Base-by-base conservation (phyloP, 2,113 vertebrate species). In the Pluvialis apricaria region DNA sequence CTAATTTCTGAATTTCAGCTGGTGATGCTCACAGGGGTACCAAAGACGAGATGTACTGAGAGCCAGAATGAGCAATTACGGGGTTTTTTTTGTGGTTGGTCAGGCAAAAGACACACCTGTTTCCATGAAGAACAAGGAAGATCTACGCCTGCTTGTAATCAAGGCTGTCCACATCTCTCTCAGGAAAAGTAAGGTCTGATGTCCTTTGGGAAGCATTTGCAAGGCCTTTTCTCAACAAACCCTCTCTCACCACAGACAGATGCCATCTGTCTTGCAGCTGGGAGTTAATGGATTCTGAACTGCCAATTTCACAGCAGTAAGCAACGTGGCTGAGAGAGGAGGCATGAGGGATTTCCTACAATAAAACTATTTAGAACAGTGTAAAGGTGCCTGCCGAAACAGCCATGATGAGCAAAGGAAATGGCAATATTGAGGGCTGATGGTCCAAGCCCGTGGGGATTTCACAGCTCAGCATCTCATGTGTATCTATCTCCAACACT, bases 181-280 rank as follows among this genome's bases (percentile, higher is more conserved):
- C 92, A 95, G 82, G 96, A 94, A 92, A 95, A 96, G 66, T 54
- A 81, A 64, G 72, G 90, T 83, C 75, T 97, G 95, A 96, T 71
- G 91, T 94, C 94, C 94, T 94, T 77, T 78, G 90, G 91, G 96
- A 92, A 96, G 90, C 47, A 86, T 83, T 94, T 94, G 79, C 84
- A 82, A 93, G 92, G 90, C 86, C 70, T 96, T 91, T 94, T 96
- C 91, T 97, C 95, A 94, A 95, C 96, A 97, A 97, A 92, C 88
- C 77, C 92, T 88, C 92, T 94, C 92, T 92, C 91, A 94, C 81
- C 78, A 92, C 92, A 95, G 96, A 93, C 95, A 97, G 93, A 94
- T 96, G 90, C 96, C 96, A 97, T 97, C 95, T 97, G 97, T 96
- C 96, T 96, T 95, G 87, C 87, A 97, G 93, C 91, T 97, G 96